Evolutionary conservation across 1,140 invertebrate genomes (phyloP).

Genomic region (Rhynchophorus ferrugineus): DNA sequence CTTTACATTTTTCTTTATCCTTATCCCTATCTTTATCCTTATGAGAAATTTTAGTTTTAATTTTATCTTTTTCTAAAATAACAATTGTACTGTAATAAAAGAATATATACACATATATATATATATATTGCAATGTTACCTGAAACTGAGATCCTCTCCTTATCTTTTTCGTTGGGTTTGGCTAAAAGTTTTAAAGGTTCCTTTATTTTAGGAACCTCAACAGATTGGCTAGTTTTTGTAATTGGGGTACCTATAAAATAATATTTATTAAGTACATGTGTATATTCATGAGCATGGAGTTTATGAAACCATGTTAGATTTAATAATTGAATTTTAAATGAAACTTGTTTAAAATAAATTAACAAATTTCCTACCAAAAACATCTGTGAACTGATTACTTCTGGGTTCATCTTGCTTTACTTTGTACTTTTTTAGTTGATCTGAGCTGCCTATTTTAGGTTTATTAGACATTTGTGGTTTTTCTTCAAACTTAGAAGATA

Average conservation of each 20-base stretch:
- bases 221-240: slow-evolving; percentile 57
- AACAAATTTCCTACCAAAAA: slow-evolving; percentile 55
- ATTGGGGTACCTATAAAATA: slow-evolving; percentile 52
- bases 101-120: slow-evolving; percentile 25
- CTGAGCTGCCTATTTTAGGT: slow-evolving; percentile 55
- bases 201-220: slow-evolving; percentile 44
- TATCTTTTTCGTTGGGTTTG: slow-evolving; percentile 30
- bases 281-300: no score
- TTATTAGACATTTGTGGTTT: slow-evolving; percentile 54
- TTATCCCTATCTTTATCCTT: slow-evolving; percentile 37
- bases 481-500: slow-evolving; percentile 24
- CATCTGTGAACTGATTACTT: slow-evolving; percentile 56
- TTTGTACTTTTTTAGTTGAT: slow-evolving; percentile 56
- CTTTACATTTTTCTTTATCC: slow-evolving; percentile 48
- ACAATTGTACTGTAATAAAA: no score
- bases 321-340: no score
- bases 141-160: slow-evolving; percentile 14
- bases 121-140: no score
- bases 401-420: slow-evolving; percentile 53
- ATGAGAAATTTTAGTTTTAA: slow-evolving; percentile 49
- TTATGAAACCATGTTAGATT: no score
- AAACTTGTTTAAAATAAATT: not conserved
- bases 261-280: no score
- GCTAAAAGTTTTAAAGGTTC: slow-evolving; percentile 16
- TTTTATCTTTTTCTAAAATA: slow-evolving; percentile 48